Base-by-base conservation (phyloP, 2,888 invertebrate genomes). In the Pandemis cinnamomeana region DNA sequence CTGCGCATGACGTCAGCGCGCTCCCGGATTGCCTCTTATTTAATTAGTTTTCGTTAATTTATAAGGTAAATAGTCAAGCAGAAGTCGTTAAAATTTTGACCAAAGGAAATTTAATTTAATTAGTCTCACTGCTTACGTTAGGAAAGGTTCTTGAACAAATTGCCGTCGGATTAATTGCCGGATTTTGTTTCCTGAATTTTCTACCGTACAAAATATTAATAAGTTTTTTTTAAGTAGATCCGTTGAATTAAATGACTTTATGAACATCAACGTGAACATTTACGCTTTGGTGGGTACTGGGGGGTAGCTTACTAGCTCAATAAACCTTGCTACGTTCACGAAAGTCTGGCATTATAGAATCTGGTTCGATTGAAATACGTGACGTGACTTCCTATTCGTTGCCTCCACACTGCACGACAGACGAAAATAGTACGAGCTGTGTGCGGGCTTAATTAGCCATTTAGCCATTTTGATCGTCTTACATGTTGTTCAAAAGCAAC, bases 341-440 rank as follows among this genome's bases (percentile, higher is more conserved):
- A 63, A 44, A 48, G 48, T 36, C 48, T 51, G 67, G 70, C 75
- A 69, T 71, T 62, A 85, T 85, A 84, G 84, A 84, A 71, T 83
- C 85, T 84, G 81, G 85, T 84, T 86, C 87, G 84, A 92, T 92
- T 92, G 89, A 91, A 89, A 88, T 90, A 91, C 91, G 91, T 91
- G 91, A 87, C 84, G 78, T 79, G 87, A 84, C 80, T 89, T 75
- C 82, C 80, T 82, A 88, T 85, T 84, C 80, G 77, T 74, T 79
- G 75, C 81, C 77, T 53, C 76, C 77, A 78, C 72, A 55, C 71
- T 62, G 55, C 44, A 62, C 68, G 55, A 53, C 67, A 67, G 67
- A 75, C 64, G 68, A 82, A 83, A 85, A 83, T 83, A 84, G 81
- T 82, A 80, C 78, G 72, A 78, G 68, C 70, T 75, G 75, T 80